Percentiles rank a stretch among this genome's conserved stretches.
Conservation (phyloP, 2,888 invertebrate species). For the Andricus curvator region DNA sequence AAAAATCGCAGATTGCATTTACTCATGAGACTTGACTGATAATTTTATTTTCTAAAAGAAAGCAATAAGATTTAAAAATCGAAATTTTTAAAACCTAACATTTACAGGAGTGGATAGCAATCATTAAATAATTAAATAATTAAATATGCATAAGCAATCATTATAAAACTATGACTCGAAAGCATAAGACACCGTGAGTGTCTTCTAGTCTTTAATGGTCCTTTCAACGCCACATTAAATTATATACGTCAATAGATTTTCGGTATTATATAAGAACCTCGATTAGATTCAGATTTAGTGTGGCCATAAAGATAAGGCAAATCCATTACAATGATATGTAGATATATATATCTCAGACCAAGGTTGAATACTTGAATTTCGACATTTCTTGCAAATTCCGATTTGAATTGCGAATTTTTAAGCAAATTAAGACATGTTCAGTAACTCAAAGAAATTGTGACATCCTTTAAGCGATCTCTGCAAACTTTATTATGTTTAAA, state of each 20-base stretch:
- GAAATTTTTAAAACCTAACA: not conserved
- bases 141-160: not conserved
- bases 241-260: not conserved
- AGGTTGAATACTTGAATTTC: not conserved
- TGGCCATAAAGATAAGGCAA: conserved; percentile 28
- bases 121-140: not conserved
- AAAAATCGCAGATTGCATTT: not conserved
- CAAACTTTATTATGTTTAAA: too few species aligned
- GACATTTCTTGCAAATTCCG: not conserved
- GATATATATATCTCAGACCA: not conserved
- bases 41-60: not conserved
- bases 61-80: not conserved
- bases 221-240: conserved; percentile 3
- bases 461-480: too few species aligned
- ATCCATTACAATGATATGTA: conserved; percentile 29
- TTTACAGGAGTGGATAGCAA: not conserved
- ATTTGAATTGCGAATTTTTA: not conserved
- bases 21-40: not conserved
- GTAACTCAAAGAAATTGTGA: too few species aligned
- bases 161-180: not conserved
- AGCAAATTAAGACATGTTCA: too few species aligned
- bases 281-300: conserved; percentile 29
- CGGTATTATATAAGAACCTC: conserved; percentile 9
- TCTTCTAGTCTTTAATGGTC: conserved; percentile 2
- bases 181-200: not conserved